These are phyloP conservation scores for Tapirus terrestris DNA, from an alignment of 2,113 vertebrate genomes.

Conservation along the genomic window DNA sequence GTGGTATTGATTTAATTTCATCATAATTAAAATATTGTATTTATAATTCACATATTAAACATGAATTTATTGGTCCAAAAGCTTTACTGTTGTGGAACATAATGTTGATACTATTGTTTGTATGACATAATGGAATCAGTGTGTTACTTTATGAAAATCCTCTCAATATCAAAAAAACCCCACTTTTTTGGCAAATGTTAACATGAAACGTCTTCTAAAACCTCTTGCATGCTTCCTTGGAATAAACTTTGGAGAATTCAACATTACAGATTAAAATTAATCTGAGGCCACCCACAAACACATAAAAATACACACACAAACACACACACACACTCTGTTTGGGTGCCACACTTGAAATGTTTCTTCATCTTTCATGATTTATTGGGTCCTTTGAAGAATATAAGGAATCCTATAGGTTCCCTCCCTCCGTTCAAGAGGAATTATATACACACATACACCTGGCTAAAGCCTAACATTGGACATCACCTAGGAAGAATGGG, in stretches of 20 bases:
- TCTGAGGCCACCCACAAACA: background rate
- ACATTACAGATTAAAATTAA: background rate
- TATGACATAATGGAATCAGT: background rate
- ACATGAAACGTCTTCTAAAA: constrained; percentile 22
- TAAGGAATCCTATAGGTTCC: background rate
- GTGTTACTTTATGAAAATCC: constrained; percentile 16
- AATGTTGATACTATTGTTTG: background rate
- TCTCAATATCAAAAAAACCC: background rate
- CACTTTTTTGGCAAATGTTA: constrained; percentile 1
- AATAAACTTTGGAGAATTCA: constrained; percentile 16
- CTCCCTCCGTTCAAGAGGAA: background rate
- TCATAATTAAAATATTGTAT: background rate
- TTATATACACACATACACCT: background rate
- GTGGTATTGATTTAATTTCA: background rate
- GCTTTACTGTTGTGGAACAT: background rate
- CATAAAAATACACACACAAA: background rate
- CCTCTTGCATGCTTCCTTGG: background rate
- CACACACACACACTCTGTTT: background rate
- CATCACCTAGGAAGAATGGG: background rate
- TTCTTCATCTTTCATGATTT: background rate
- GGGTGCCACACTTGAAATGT: background rate
- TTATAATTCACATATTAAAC: constrained; percentile 14
- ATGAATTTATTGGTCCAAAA: constrained; percentile 8
- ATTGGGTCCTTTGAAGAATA: background rate
- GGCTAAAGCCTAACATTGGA: background rate